Evolutionary conservation across 2,888 invertebrate genomes (phyloP), one percentile per base, ranked within the genome.

Genomic region (Drosophila setosimentum): DNA sequence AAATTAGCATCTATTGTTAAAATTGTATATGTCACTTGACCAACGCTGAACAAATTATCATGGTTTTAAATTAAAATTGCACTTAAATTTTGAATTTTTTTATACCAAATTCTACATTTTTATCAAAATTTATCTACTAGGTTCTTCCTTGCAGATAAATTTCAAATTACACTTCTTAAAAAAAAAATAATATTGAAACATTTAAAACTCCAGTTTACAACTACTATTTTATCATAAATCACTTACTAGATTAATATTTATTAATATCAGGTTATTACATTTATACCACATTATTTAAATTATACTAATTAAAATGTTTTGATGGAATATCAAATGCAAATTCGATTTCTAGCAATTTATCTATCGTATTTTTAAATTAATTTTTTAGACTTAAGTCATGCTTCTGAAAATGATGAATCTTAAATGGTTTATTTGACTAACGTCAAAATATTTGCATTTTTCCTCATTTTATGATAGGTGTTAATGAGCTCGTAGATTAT

Each of bases 401-500:
- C n/a, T 10, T 40, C n/a, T 40, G 40, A 40, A 10, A 10, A 40
- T 4, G 11, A 5, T 40, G 40, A 40, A n/a, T 5, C 2, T n/a
- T 40, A 40, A 40, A 4, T n/a, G 5, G 1, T 40, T 45, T 13
- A 45, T 24, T 13, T 11, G 49, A 18, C 2, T 18, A 18, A 27
- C 49, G 10, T 27, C 0, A 16, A 27, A 49, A 27, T 27, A 18
- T 10, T 42, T 24, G 49, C 27, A 5, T 10, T 49, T 18, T 49
- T 10, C 18, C 6, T 53, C 2, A 8, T 21, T 13, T n/a, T 13
- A 48, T 16, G n/a, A 49, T 4, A 30, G 13, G 11, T 27, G 16
- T 27, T n/a, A 48, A 30, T 11, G 24, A 5, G 32, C 24, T 21
- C 45, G 32, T 27, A 13, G 55, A 27, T 69, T 45, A 48, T 63